phyloP scores from a whole-genome alignment of 2,888 invertebrate genomes.

The Stramonita haemastoma region DNA sequence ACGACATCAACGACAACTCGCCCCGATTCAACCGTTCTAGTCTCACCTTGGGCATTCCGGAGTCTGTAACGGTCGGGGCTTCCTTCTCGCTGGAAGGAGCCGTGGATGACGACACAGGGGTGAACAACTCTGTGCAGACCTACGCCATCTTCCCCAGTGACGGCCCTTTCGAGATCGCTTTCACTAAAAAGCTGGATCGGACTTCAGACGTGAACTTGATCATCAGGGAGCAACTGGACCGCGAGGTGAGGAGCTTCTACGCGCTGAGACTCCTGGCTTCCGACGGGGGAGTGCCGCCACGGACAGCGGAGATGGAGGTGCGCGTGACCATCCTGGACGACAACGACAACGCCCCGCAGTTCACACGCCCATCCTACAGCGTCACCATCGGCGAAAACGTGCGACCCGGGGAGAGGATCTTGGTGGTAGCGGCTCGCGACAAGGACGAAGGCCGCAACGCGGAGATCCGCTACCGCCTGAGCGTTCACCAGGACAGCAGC shows the following conservation, averaged over 20 bases:
- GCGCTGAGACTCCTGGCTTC: slow-evolving; percentile 59
- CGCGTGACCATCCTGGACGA: slow-evolving; percentile 62
- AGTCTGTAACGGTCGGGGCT: slow-evolving; percentile 58
- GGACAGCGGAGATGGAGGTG: slow-evolving; percentile 54
- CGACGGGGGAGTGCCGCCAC: slow-evolving; percentile 63
- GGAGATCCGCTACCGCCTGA: slow-evolving; percentile 78
- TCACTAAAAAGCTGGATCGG: slow-evolving; percentile 55
- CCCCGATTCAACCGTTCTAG: slow-evolving; percentile 62
- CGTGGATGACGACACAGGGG: slow-evolving; percentile 64
- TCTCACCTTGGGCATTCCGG: slow-evolving; percentile 60
- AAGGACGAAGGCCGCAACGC: slow-evolving; percentile 89
- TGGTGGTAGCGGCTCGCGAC: slow-evolving; percentile 87
- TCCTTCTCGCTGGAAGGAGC: slow-evolving; percentile 63
- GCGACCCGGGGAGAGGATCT: slow-evolving; percentile 57
- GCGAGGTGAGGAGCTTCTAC: slow-evolving; percentile 63
- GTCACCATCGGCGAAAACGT: slow-evolving; percentile 65
- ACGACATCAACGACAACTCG: slow-evolving; percentile 72
- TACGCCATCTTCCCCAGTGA: slow-evolving; percentile 59
- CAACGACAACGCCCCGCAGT: slow-evolving; percentile 68
- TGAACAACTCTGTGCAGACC: slow-evolving; percentile 61
- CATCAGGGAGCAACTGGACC: slow-evolving; percentile 61
- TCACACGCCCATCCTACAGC: slow-evolving; percentile 58
- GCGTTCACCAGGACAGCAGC: slow-evolving; percentile 55
- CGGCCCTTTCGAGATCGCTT: slow-evolving; percentile 59
- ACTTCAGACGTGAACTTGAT: slow-evolving; percentile 63